Base-by-base conservation (phyloP, 1,140 invertebrate genomes). In the Cepaea nemoralis region DNA sequence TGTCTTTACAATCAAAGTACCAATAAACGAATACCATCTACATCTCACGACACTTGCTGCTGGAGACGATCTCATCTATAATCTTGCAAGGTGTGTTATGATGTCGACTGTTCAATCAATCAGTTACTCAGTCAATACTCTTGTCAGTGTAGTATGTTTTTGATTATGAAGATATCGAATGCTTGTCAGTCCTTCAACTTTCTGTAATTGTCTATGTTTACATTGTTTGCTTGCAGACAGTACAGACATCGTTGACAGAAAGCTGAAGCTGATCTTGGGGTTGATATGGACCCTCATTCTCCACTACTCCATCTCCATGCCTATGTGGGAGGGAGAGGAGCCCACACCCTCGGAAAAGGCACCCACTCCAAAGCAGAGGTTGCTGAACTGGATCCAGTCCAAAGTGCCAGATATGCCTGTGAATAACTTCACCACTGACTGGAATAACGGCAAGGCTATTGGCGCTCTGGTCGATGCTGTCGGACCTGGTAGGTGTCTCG, bases 281-380 rank as follows among this genome's bases (percentile, higher is more conserved):
- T 91, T 98, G 89, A 96, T 98, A 94, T 98, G 97, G 97, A 98
- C 96, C 0, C 93, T 98, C 22, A 98, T 98, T 93, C 93, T 98
- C 45, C 97, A 98, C 90, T 98, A 98, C 91, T 97, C 97, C 79
- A 98, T 98, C 87, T 97, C 97, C 59, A 95, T 97, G 94, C 97
- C 96, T 5, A 96, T 97, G 94, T 97, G 96, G 96, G 95, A 96
- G 59, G 94, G 94, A 37, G 95, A 95, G 83, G 94, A 94, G 42
- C 86, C 82, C 14, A 85, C 86, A 27, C 89, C 89, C 31, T 84
- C 85, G 40, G 89, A 89, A 79, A 89, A 88, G 12, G 95, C 94
- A 55, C 94, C 94, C 45, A 96, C 96, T 14, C 96, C 96, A 66
- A 97, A 97, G 92, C 96, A 97, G 92, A 94, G 95, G 86, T 91